Percentiles rank a stretch among this genome's conserved stretches.
phyloP scores from a whole-genome alignment of 2,797 vertebrate species.

The Pampus argenteus region DNA sequence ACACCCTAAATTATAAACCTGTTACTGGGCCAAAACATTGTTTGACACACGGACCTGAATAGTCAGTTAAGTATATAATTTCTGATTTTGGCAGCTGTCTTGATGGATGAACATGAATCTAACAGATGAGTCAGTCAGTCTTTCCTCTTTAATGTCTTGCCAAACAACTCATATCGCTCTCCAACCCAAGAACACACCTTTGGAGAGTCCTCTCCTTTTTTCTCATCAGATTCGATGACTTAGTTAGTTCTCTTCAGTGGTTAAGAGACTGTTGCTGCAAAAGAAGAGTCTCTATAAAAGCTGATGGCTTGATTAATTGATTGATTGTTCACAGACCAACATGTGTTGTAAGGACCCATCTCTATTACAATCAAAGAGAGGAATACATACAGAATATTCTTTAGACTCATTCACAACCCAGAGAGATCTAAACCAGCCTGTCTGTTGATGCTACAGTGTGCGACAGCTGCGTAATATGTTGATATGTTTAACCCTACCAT shows the following conservation, averaged over 20 bases:
- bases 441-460: slow-evolving; percentile 34
- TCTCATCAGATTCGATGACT: slow-evolving; percentile 17
- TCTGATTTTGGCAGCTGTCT: slow-evolving; percentile 6
- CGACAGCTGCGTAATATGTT: slow-evolving; percentile 39
- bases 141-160: slow-evolving; percentile 46
- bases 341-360: slow-evolving; percentile 43
- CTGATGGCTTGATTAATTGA: slow-evolving; percentile 46
- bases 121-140: slow-evolving; percentile 57
- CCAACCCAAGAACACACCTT: slow-evolving; percentile 7
- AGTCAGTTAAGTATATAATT: not conserved
- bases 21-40: not conserved
- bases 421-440: slow-evolving; percentile 38
- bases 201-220: slow-evolving; percentile 15
- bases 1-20: not conserved
- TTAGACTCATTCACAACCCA: slow-evolving; percentile 23
- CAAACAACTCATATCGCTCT: slow-evolving; percentile 38
- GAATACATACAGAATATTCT: slow-evolving; percentile 7
- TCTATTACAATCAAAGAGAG: slow-evolving; percentile 47
- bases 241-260: slow-evolving; percentile 12
- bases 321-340: slow-evolving; percentile 41
- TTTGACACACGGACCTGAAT: too few relatives aligned
- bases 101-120: slow-evolving; percentile 45
- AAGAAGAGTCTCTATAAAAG: slow-evolving; percentile 24
- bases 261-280: slow-evolving; percentile 18
- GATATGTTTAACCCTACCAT: slow-evolving; percentile 51